phyloP scores from a whole-genome alignment of 2,888 invertebrate genomes.

The Aphelenchoides bicaudatus region DNA sequence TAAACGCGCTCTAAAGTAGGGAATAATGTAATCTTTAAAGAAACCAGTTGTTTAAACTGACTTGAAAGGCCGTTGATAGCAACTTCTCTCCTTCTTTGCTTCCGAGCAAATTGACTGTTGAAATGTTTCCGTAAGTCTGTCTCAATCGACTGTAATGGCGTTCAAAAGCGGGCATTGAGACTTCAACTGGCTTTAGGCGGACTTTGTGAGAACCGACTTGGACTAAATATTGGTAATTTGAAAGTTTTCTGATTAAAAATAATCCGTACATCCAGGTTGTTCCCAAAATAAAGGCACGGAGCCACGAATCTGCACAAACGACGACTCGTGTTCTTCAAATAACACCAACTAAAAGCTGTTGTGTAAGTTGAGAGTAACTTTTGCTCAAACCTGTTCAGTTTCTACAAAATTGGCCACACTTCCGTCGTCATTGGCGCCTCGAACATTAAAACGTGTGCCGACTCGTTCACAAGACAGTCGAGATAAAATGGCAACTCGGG shows the following conservation, averaged over 20 bases:
- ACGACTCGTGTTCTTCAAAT: slow-evolving; percentile 79
- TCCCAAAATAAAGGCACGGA: slow-evolving; percentile 99
- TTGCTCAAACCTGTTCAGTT: slow-evolving; percentile 82
- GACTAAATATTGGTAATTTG: slow-evolving; percentile 16
- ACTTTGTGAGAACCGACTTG: slow-evolving; percentile 94
- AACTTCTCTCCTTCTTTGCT: slow-evolving; percentile 95
- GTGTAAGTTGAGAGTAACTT: background rate
- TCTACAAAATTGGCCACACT: slow-evolving; percentile 99
- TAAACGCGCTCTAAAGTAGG: slow-evolving; percentile 72
- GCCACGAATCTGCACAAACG: slow-evolving; percentile 82
- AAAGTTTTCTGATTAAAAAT: background rate
- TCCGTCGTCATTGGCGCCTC: slow-evolving; percentile 98
- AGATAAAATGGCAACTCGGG: slow-evolving; percentile 88
- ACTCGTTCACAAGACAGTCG: slow-evolving; percentile 94
- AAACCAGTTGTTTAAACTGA: slow-evolving; percentile 15
- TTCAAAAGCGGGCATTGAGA: slow-evolving; percentile 75
- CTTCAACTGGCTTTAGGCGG: slow-evolving; percentile 86
- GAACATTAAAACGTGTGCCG: slow-evolving; percentile 92
- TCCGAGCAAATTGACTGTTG: slow-evolving; percentile 82
- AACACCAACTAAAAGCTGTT: slow-evolving; percentile 40
- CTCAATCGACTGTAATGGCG: slow-evolving; percentile 66
- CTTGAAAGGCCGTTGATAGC: slow-evolving; percentile 84
- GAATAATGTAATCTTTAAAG: background rate
- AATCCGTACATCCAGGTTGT: slow-evolving; percentile 79
- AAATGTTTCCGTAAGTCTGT: slow-evolving; percentile 82